phyloP scores from a whole-genome alignment of 2,888 invertebrate species.

The Coremacera marginata region DNA sequence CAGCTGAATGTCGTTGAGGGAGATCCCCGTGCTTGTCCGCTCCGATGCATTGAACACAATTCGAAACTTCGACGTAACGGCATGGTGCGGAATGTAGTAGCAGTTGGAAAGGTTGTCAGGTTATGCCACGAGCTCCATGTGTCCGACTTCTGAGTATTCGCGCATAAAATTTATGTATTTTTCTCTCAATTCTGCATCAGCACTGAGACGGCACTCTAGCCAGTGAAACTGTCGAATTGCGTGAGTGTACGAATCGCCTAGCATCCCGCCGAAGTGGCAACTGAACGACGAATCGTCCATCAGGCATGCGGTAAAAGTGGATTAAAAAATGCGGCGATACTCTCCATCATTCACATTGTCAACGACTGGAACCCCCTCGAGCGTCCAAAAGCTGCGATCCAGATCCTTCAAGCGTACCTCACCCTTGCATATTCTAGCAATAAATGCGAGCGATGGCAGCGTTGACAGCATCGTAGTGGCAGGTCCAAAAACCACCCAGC shows the following conservation, averaged over 20 bases:
- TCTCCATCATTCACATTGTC: too few relatives aligned
- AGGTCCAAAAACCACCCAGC: too few relatives aligned
- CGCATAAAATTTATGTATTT: conserved; percentile 28
- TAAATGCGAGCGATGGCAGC: background rate
- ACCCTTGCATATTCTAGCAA: background rate
- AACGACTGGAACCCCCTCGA: background rate
- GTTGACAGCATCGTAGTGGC: background rate
- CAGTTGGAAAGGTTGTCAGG: conserved; percentile 33
- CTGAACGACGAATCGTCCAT: conserved; percentile 3
- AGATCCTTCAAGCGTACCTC: too few relatives aligned
- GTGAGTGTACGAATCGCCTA: conserved; percentile 15
- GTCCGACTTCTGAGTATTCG: conserved; percentile 27
- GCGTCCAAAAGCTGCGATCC: background rate
- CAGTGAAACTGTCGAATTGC: too few relatives aligned
- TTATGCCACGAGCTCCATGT: conserved; percentile 33
- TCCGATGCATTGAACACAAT: too few relatives aligned
- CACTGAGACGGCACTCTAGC: too few relatives aligned
- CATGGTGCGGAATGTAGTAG: too few relatives aligned
- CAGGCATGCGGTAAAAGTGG: background rate
- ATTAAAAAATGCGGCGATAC: background rate
- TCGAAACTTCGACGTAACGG: too few relatives aligned
- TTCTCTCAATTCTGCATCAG: too few relatives aligned
- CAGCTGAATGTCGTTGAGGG: conserved; percentile 37
- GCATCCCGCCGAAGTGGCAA: background rate
- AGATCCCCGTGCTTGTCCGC: background rate